A percentile compares a stretch with the other conserved stretches of the same genome.
phyloP scores from a whole-genome alignment of 2,113 vertebrate species.

The Trochalopteron elliotii region DNA sequence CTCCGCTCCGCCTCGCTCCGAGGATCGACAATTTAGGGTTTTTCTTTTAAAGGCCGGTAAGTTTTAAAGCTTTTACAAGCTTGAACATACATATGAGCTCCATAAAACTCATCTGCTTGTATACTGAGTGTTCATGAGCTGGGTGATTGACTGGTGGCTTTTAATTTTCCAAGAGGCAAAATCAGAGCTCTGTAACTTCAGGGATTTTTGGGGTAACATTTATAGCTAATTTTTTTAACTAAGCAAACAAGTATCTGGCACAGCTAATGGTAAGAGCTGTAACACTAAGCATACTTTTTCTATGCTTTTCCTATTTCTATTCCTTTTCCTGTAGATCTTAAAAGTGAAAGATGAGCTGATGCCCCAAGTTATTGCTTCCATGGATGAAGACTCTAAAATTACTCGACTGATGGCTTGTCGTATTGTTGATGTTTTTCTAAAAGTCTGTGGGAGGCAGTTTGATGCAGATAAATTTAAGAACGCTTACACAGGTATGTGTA shows the following conservation, averaged over 20 bases:
- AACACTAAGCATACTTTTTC: not conserved
- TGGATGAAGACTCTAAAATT: constrained; percentile 89
- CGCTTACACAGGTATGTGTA: constrained; percentile 83
- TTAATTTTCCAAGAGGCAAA: not conserved
- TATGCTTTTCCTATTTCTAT: not conserved
- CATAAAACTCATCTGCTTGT: not conserved
- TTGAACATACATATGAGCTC: not conserved
- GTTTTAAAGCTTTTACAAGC: not conserved
- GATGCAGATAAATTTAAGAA: constrained; percentile 80
- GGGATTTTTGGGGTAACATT: not conserved
- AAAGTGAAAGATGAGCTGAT: constrained; percentile 72
- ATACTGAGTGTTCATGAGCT: not conserved
- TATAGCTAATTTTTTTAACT: not conserved
- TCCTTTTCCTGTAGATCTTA: constrained; percentile 69
- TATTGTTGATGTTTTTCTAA: constrained; percentile 74
- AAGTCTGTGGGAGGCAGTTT: constrained; percentile 56
- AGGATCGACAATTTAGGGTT: accelerated
- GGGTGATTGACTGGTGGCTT: not conserved
- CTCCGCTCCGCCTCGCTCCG: not conserved
- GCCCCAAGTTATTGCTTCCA: constrained; percentile 75
- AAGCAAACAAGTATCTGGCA: not conserved
- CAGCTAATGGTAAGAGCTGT: not conserved
- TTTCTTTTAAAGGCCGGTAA: not conserved
- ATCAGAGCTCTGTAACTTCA: not conserved
- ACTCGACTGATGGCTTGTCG: constrained; percentile 83